phyloP scores from a whole-genome alignment of 2,888 invertebrate genomes.

The Oligia fasciuncula region DNA sequence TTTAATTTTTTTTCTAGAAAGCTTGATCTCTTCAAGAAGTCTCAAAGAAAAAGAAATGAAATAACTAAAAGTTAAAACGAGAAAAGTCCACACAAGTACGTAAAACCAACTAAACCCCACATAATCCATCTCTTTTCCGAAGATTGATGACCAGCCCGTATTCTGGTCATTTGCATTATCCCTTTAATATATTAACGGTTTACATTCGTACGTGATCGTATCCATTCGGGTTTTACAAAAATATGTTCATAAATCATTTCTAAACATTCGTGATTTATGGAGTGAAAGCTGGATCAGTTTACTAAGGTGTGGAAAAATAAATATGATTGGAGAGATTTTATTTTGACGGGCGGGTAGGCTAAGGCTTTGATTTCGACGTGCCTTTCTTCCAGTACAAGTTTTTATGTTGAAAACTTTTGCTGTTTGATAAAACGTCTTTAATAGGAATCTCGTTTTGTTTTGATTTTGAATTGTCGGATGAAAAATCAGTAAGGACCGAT shows the following conservation, averaged over 20 bases:
- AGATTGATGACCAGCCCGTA: conserved; percentile 48
- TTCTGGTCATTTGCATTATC: conserved; percentile 43
- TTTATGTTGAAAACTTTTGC: not conserved
- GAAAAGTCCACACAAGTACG: not conserved
- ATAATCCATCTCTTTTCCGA: conserved; percentile 35
- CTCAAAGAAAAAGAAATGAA: conserved; percentile 1
- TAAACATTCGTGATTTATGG: conserved; percentile 44
- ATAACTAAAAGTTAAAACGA: not conserved
- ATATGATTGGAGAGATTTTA: not conserved
- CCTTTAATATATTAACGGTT: conserved; percentile 28
- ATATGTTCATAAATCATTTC: conserved; percentile 22
- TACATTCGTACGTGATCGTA: conserved; percentile 40
- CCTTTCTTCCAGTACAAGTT: not conserved
- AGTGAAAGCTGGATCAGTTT: conserved; percentile 4
- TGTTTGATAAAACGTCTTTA: not conserved
- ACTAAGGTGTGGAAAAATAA: conserved; percentile 22
- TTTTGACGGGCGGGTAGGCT: not conserved
- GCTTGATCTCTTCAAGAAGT: not conserved
- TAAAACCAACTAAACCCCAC: conserved; percentile 24
- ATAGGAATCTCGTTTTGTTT: not conserved
- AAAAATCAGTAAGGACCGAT: not conserved
- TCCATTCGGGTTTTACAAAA: conserved; percentile 8
- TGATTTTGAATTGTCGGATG: not conserved
- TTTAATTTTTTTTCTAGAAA: not conserved
- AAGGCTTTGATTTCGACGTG: not conserved